Conservation (phyloP, 2,797 vertebrate species). For the Mareca strepera region DNA sequence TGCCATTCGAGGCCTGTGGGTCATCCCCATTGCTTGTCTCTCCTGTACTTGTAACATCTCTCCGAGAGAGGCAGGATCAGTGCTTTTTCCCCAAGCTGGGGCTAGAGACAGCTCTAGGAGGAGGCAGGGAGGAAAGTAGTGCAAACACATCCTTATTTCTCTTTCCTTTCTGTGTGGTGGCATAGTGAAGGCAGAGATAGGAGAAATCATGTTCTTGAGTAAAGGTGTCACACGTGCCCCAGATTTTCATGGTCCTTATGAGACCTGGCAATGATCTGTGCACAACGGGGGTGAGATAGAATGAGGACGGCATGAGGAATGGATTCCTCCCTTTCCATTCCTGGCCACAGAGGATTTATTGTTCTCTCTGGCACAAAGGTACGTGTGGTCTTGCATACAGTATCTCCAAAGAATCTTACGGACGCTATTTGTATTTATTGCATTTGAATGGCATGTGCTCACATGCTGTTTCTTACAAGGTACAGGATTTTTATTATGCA, state of each 20-base stretch:
- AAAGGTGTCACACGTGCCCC: background rate
- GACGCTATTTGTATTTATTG: background rate
- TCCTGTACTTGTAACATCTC: background rate
- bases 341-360: background rate
- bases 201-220: background rate
- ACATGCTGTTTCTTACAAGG: background rate
- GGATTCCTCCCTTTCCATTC: background rate
- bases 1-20: background rate
- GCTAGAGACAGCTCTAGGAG: background rate
- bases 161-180: background rate
- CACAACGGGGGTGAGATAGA: background rate
- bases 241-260: background rate
- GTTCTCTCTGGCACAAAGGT: background rate
- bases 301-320: background rate
- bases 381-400: background rate
- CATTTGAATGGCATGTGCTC: background rate
- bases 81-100: background rate
- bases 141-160: background rate
- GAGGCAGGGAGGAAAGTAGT: background rate
- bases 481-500: background rate
- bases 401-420: background rate
- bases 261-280: background rate
- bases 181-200: background rate
- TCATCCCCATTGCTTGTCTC: background rate
- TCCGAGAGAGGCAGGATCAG: background rate